These are phyloP conservation scores for Paramormyrops kingsleyae DNA, from an alignment of 2,113 vertebrate genomes.

Conservation along the genomic window DNA sequence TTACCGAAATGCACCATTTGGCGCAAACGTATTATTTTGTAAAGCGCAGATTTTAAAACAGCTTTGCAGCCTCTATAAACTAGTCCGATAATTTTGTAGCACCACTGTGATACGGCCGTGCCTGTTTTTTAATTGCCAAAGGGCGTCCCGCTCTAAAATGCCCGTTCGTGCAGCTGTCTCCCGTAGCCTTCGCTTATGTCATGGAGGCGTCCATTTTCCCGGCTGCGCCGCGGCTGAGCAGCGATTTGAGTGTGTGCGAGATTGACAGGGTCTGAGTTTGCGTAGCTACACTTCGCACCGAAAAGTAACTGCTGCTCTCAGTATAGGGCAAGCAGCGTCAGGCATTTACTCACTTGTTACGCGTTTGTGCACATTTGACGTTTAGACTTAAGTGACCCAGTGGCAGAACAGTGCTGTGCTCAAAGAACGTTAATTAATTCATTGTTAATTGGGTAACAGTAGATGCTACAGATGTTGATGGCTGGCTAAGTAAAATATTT, in stretches of 20 bases:
- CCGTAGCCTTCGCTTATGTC: background rate
- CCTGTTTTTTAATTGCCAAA: background rate
- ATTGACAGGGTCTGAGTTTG: conserved; percentile 16
- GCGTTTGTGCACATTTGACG: background rate
- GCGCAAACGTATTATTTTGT: background rate
- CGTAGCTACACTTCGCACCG: background rate
- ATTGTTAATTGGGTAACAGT: background rate
- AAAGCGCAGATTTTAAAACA: background rate
- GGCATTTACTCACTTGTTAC: background rate
- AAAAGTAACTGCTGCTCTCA: background rate
- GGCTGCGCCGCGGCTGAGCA: background rate
- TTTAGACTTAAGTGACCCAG: background rate
- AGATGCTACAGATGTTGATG: background rate
- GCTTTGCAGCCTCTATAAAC: background rate
- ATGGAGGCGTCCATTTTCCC: conserved; percentile 14
- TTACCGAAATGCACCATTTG: background rate
- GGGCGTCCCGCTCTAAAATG: background rate
- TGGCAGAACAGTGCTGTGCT: background rate
- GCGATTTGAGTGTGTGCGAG: background rate
- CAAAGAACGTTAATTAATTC: background rate
- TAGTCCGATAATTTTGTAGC: background rate
- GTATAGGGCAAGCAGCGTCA: background rate
- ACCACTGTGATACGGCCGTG: background rate
- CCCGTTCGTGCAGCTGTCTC: background rate
- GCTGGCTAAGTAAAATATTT: background rate